Evolutionary conservation across 2,888 invertebrate genomes (phyloP).

Genomic region (Tenthredo notha): DNA sequence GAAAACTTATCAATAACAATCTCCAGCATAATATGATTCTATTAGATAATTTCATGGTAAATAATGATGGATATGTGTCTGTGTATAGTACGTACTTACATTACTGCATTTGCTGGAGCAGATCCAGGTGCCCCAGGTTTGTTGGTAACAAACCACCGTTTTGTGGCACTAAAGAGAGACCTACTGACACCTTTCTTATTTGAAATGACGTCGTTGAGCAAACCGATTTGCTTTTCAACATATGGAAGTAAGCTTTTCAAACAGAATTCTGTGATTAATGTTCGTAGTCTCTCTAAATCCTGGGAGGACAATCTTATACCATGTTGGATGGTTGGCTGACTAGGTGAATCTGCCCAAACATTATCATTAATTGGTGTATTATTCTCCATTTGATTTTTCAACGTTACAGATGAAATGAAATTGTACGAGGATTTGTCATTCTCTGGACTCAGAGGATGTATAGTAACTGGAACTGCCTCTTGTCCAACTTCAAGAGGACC

Average conservation of each 20-base stretch:
- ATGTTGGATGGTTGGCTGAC: conserved; percentile 81
- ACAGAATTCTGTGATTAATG: conserved; percentile 93
- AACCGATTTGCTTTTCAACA: conserved; percentile 92
- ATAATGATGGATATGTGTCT: not conserved
- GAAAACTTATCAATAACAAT: conserved; percentile 43
- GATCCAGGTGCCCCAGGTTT: conserved; percentile 87
- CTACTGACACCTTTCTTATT: conserved; percentile 96
- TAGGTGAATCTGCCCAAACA: conserved; percentile 82
- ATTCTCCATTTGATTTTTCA: conserved; percentile 56
- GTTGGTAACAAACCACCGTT: conserved; percentile 96
- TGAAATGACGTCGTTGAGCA: conserved; percentile 88
- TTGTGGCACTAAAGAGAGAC: conserved; percentile 95
- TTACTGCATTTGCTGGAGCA: conserved; percentile 88
- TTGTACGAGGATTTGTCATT: conserved; percentile 77
- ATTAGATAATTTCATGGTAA: conserved; percentile 4
- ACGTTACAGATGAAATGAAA: conserved; percentile 56
- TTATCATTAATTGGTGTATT: conserved; percentile 79
- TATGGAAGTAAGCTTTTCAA: conserved; percentile 93
- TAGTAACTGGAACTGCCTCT: conserved; percentile 79
- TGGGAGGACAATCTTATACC: conserved; percentile 88
- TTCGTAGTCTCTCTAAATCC: conserved; percentile 92
- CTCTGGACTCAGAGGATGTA: conserved; percentile 89
- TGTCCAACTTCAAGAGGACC: conserved; percentile 79
- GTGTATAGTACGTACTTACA: conserved; percentile 82
- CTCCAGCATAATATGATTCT: conserved; percentile 10